Conservation (phyloP, 2,797 vertebrate genomes). For the Crenichthys baileyi region DNA sequence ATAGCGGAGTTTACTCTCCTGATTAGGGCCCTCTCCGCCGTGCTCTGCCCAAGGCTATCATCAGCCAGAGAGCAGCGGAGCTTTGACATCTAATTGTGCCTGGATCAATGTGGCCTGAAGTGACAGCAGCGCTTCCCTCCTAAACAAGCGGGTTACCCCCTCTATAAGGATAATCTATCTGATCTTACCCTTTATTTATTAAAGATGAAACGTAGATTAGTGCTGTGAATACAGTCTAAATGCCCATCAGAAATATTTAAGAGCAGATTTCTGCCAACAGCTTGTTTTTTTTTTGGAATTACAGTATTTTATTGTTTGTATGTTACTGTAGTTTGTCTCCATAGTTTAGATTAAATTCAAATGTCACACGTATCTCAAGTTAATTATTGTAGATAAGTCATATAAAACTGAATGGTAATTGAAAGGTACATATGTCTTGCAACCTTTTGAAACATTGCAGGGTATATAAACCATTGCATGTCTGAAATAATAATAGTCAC, state of each 20-base stretch:
- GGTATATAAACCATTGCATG: no score
- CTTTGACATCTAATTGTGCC: conserved; percentile 93
- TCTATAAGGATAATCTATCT: not conserved
- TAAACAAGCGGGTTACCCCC: conserved; percentile 29
- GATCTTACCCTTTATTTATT: not conserved
- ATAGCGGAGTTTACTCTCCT: conserved; percentile 99
- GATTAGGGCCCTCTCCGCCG: conserved; percentile 89
- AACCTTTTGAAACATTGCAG: no score
- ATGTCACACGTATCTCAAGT: no score
- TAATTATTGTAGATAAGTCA: no score
- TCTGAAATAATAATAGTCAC: not conserved
- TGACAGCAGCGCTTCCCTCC: conserved; percentile 77
- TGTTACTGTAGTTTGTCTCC: not conserved
- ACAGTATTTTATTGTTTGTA: not conserved
- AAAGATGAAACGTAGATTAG: not conserved
- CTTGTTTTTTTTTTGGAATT: not conserved
- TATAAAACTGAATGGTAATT: no score
- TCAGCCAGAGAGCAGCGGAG: conserved; percentile 83
- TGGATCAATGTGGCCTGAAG: conserved; percentile 93
- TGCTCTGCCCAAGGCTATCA: conserved; percentile 91
- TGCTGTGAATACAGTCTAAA: not conserved
- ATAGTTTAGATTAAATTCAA: not conserved
- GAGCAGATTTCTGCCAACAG: not conserved
- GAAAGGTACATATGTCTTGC: no score
- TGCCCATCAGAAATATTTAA: not conserved